Evolutionary conservation across 1,140 invertebrate species (phyloP), one percentile per base, ranked within the genome.

Genomic region (Drosophila eugracilis): DNA sequence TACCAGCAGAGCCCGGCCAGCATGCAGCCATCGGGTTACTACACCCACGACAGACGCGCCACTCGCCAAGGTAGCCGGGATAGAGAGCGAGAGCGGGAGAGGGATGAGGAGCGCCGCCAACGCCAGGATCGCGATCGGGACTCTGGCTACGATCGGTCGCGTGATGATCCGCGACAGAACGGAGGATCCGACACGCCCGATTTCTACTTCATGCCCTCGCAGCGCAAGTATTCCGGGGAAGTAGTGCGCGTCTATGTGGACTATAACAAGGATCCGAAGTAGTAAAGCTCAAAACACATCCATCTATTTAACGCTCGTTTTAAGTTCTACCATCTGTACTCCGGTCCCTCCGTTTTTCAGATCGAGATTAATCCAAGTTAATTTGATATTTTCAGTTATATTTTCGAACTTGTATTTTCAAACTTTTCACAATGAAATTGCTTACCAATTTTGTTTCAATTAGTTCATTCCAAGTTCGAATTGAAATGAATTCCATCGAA

Each of bases 191-290:
- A 83, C 93, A 95, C 90, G 66, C 96, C 97, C 0, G 97, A 98
- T 92, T 98, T 98, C 92, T 98, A 98, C 92, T 98, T 98, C 90
- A 98, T 98, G 97, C 97, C 97, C 12, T 97, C 96, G 26, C 97
- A 98, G 84, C 92, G 97, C 47, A 97, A 98, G 91, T 97, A 98
- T 92, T 97, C 97, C 71, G 97, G 97, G 58, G 97, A 98, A 93
- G 95, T 97, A 1, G 96, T 98, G n/a, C 93, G 96, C 67, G 97
- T 98, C 4, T 97, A 97, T 91, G 97, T 98, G 1, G 96, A 97
- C 91, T 96, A 97, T 84, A 95, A 95, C 89, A 94, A 94, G 52
- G 91, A 92, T 67, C 92, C 93, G 32, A 93, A 93, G 78, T 91
- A 92, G 58, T 88, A 83, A 57, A 3, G 98, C 97, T 26, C 14